Evolutionary conservation across 92 coral and sea anemone genomes (phyloP).

Genomic region (Phenganax subtilis): DNA sequence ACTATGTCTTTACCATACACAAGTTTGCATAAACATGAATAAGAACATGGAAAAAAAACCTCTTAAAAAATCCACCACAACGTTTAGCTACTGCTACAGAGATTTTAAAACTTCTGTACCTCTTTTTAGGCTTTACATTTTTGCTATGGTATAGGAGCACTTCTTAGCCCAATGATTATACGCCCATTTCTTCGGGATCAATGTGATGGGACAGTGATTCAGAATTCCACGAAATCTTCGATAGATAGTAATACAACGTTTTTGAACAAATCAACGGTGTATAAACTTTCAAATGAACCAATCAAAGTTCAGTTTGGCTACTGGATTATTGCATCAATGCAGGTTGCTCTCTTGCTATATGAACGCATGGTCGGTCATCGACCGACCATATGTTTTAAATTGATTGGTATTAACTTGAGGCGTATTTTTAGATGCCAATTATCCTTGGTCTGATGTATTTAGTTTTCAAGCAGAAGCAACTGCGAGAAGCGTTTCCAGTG

Average conservation of each 20-base stretch:
- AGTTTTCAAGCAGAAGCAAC: slow-evolving; percentile 31
- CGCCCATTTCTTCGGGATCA: slow-evolving; percentile 85
- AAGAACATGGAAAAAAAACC: too few species aligned
- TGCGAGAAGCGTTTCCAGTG: slow-evolving; percentile 14
- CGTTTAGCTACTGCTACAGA: background rate
- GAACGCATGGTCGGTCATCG: background rate
- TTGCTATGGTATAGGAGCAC: slow-evolving; percentile 94
- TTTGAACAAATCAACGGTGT: slow-evolving; percentile 11
- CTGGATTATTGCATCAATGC: slow-evolving; percentile 85
- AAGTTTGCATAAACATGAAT: too few species aligned
- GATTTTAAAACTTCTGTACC: background rate
- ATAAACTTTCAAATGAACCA: slow-evolving; percentile 24
- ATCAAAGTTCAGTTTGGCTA: slow-evolving; percentile 82
- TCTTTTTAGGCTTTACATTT: slow-evolving; percentile 78
- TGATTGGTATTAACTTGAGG: background rate
- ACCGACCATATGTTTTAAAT: background rate
- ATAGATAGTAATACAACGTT: slow-evolving; percentile 10
- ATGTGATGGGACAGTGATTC: slow-evolving; percentile 68
- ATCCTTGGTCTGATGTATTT: slow-evolving; percentile 21
- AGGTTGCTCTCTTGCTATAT: slow-evolving; percentile 50
- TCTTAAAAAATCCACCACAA: too few species aligned
- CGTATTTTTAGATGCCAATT: slow-evolving; percentile 8
- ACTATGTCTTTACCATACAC: too few species aligned
- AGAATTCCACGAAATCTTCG: slow-evolving; percentile 28
- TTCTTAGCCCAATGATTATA: slow-evolving; percentile 86